phyloP scores from a whole-genome alignment of 1,140 invertebrate genomes.

The Eciton burchellii region DNA sequence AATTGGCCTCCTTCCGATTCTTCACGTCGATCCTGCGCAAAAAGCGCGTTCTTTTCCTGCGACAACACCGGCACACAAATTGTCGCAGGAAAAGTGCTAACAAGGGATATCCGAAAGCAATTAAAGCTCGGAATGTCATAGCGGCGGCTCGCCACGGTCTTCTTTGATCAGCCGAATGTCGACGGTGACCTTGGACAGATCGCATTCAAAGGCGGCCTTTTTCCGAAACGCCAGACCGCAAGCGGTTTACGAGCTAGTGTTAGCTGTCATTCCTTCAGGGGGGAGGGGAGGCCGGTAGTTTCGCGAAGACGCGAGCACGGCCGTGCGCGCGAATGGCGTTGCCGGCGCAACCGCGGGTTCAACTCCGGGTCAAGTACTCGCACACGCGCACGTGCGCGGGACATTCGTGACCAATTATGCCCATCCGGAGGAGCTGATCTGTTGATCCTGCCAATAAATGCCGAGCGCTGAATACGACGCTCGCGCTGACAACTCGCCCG shows the following conservation, averaged over 20 bases:
- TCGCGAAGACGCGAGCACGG: no score
- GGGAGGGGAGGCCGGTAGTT: neutral
- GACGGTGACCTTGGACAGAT: constrained; percentile 16
- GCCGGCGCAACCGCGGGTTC: constrained; percentile 27
- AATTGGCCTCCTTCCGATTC: no score
- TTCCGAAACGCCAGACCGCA: constrained; percentile 26
- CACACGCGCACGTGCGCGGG: neutral
- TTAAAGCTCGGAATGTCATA: constrained; percentile 28
- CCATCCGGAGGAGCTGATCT: neutral
- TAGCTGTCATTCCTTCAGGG: constrained; percentile 43
- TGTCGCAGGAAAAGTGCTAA: neutral
- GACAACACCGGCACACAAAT: no score
- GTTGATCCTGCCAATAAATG: constrained; percentile 14
- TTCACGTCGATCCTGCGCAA: no score
- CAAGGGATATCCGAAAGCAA: neutral
- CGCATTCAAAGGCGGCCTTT: constrained; percentile 37
- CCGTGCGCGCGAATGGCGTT: constrained; percentile 37
- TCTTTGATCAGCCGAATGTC: constrained; percentile 33
- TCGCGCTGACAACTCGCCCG: neutral
- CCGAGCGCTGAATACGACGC: neutral
- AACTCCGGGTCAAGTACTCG: neutral
- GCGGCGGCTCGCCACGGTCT: neutral
- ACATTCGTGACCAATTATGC: neutral
- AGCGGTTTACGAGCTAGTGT: constrained; percentile 32
- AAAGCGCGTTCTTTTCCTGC: neutral